Percentiles rank a stretch among this genome's conserved stretches.
Conservation (phyloP, 2,113 vertebrate genomes). For the Monarcha castaneiventris region DNA sequence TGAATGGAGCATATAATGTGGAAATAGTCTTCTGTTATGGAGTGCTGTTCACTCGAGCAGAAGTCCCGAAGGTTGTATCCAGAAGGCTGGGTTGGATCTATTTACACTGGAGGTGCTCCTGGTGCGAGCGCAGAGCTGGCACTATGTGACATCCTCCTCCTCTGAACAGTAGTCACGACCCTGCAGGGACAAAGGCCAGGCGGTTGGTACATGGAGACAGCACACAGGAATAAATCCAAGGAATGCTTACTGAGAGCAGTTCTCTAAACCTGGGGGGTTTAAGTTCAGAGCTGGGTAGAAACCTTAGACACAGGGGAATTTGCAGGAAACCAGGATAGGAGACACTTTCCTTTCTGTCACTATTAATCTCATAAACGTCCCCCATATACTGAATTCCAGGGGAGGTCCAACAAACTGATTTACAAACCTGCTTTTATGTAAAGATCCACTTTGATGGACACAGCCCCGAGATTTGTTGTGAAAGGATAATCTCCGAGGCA, state of each 20-base stretch:
- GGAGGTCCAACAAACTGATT: not conserved
- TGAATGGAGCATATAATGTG: slow-evolving; percentile 75
- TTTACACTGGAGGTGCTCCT: slow-evolving; percentile 79
- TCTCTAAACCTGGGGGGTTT: not conserved
- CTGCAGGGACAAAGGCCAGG: slow-evolving; percentile 65
- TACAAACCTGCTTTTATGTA: not conserved
- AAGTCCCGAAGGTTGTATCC: slow-evolving; percentile 64
- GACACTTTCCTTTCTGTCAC: not conserved
- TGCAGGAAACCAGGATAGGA: not conserved
- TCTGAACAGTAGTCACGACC: slow-evolving; percentile 96
- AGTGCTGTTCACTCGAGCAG: slow-evolving; percentile 69
- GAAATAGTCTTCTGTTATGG: slow-evolving; percentile 69
- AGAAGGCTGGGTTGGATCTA: slow-evolving; percentile 74
- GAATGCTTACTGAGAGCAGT: accelerated
- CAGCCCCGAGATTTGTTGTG: not conserved
- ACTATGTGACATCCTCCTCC: slow-evolving; percentile 96
- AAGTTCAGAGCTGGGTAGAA: not conserved
- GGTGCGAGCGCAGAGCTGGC: slow-evolving; percentile 35
- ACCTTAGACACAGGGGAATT: not conserved
- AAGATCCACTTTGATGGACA: not conserved
- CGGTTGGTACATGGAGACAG: not conserved
- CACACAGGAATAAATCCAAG: not conserved
- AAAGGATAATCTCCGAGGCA: not conserved
- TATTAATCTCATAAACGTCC: not conserved
- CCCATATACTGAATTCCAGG: accelerated